These are phyloP conservation scores for Sinella curviseta DNA, from an alignment of 1,140 invertebrate species.

Conservation along the genomic window DNA sequence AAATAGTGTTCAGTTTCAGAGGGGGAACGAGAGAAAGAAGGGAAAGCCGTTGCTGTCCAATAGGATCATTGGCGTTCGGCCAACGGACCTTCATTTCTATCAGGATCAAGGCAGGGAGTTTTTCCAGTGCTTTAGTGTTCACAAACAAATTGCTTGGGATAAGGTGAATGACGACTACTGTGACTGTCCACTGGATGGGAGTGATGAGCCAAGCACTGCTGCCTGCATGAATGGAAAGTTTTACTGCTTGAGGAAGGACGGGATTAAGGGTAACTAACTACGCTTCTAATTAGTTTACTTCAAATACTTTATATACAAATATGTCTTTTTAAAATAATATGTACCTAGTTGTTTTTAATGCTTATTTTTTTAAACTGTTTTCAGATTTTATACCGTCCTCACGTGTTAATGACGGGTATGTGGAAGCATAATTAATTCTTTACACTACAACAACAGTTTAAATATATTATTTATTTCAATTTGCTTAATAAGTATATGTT, in stretches of 20 bases:
- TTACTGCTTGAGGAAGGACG: slow-evolving; percentile 34
- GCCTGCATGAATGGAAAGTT: slow-evolving; percentile 51
- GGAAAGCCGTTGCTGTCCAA: slow-evolving; percentile 33
- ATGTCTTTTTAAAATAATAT: background rate
- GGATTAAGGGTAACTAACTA: background rate
- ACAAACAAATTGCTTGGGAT: slow-evolving; percentile 43
- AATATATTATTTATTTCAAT: too few relatives aligned
- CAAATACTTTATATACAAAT: too few relatives aligned
- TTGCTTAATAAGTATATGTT: too few relatives aligned
- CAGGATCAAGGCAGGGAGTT: slow-evolving; percentile 14
- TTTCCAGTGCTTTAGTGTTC: slow-evolving; percentile 36
- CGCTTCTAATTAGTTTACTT: too few relatives aligned
- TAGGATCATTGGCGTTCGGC: slow-evolving; percentile 37
- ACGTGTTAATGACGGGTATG: slow-evolving; percentile 41
- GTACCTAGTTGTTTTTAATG: background rate
- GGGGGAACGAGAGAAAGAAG: background rate
- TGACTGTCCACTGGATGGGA: slow-evolving; percentile 49
- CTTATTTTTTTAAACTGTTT: slow-evolving; percentile 5
- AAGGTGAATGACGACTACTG: slow-evolving; percentile 51
- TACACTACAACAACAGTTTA: background rate
- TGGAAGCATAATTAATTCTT: background rate
- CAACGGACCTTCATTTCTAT: slow-evolving; percentile 38
- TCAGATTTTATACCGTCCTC: slow-evolving; percentile 47
- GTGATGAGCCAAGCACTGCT: slow-evolving; percentile 50
- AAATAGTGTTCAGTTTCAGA: background rate